phyloP scores from a whole-genome alignment of 2,888 invertebrate species.

The Sylvicola cinctus region DNA sequence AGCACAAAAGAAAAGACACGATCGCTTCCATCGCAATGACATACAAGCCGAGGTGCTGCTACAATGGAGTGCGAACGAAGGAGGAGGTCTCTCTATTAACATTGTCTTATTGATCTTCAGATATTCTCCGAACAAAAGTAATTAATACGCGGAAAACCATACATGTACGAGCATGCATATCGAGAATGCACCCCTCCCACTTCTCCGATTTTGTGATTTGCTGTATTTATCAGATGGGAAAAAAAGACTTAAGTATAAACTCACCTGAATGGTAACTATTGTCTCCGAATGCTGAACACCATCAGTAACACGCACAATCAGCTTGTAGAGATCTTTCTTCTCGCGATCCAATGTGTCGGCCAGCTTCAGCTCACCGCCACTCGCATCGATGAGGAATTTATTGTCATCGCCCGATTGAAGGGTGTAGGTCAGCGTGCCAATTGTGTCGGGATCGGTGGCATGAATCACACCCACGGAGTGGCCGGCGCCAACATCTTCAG shows the following conservation, averaged over 20 bases:
- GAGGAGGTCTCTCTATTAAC: no score
- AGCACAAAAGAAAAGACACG: no score
- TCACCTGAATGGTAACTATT: constrained; percentile 56
- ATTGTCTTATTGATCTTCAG: no score
- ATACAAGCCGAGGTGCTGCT: no score
- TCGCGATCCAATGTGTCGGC: constrained; percentile 70
- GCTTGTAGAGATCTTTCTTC: constrained; percentile 51
- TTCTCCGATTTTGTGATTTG: no score
- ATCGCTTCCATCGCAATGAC: no score
- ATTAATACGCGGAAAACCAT: no score
- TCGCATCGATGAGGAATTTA: constrained; percentile 50
- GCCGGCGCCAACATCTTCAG: constrained; percentile 69
- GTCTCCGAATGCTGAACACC: constrained; percentile 72
- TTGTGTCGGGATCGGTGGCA: constrained; percentile 71
- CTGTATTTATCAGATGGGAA: neutral
- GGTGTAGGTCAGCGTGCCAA: constrained; percentile 55
- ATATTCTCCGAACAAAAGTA: no score
- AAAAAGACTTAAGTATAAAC: constrained; percentile 12
- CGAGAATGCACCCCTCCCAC: no score
- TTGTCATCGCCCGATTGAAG: constrained; percentile 42
- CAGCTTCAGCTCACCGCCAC: constrained; percentile 50
- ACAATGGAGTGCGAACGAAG: no score
- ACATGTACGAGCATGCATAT: no score
- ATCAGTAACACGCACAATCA: constrained; percentile 70
- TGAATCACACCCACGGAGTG: constrained; percentile 54